These are phyloP conservation scores for Calliopsis andreniformis DNA, from an alignment of 1,140 invertebrate genomes.

Conservation along the genomic window DNA sequence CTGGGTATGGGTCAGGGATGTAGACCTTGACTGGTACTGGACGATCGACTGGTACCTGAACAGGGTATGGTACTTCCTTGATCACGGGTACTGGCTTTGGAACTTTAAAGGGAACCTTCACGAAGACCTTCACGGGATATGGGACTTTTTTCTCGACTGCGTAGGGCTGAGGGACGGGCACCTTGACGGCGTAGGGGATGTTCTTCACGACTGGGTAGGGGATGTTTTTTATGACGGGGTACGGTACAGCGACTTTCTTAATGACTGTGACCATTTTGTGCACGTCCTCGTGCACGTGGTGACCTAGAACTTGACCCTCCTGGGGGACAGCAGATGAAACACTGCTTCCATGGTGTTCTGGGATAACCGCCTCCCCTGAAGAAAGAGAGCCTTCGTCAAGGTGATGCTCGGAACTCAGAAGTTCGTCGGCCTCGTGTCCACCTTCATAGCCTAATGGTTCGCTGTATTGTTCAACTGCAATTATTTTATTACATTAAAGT, in stretches of 20 bases:
- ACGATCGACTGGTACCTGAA: constrained; percentile 81
- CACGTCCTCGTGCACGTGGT: constrained; percentile 75
- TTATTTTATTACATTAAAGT: constrained; percentile 32
- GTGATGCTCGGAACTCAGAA: too few relatives aligned
- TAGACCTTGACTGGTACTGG: constrained; percentile 85
- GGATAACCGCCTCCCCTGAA: background rate
- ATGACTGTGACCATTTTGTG: constrained; percentile 81
- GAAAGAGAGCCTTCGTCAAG: too few relatives aligned
- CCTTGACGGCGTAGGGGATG: constrained; percentile 80
- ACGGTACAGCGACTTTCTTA: constrained; percentile 77
- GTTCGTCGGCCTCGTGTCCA: too few relatives aligned
- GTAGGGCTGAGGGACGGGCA: constrained; percentile 85
- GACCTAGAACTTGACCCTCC: constrained; percentile 31
- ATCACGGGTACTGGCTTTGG: constrained; percentile 76
- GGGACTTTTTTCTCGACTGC: constrained; percentile 76
- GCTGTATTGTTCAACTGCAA: constrained; percentile 7
- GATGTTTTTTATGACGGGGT: constrained; percentile 77
- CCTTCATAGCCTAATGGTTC: background rate
- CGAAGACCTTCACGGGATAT: constrained; percentile 74
- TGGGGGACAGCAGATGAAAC: background rate
- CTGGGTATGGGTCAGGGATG: constrained; percentile 85
- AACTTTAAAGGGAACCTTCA: constrained; percentile 78
- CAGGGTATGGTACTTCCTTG: constrained; percentile 76
- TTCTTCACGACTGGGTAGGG: constrained; percentile 77
- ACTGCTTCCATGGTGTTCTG: background rate